Evolutionary conservation across 1,140 invertebrate species (phyloP).

Genomic region (Heliconius himera): DNA sequence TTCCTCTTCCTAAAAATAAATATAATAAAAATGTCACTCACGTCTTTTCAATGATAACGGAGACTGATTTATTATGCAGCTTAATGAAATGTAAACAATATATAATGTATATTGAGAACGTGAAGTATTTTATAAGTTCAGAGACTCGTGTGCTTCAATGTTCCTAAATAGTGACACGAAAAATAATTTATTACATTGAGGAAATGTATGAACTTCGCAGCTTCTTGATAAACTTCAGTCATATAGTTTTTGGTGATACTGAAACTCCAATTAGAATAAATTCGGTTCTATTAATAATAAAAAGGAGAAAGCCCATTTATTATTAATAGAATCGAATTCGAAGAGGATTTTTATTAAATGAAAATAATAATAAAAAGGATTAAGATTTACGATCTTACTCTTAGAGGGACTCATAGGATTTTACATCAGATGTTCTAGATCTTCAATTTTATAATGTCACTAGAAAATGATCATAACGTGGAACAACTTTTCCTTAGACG

Average conservation of each 20-base stretch:
- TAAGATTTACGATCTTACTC: too few relatives aligned
- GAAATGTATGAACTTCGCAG: constrained; percentile 9
- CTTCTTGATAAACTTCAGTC: neutral
- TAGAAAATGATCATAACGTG: too few relatives aligned
- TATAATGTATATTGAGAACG: constrained; percentile 25
- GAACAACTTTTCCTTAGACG: too few relatives aligned
- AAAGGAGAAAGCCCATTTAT: neutral
- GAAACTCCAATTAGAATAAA: too few relatives aligned
- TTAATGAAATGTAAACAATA: constrained; percentile 31
- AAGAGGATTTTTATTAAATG: too few relatives aligned
- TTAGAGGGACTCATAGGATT: too few relatives aligned
- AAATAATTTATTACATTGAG: constrained; percentile 24
- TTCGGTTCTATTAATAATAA: too few relatives aligned
- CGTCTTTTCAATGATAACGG: constrained; percentile 34
- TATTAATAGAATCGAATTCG: neutral
- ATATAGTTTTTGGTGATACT: neutral
- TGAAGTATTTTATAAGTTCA: constrained; percentile 13
- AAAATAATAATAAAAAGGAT: too few relatives aligned
- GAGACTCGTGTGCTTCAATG: constrained; percentile 9
- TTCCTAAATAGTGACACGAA: constrained; percentile 21
- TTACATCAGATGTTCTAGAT: too few relatives aligned
- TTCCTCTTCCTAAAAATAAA: constrained; percentile 36
- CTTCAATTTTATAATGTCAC: too few relatives aligned
- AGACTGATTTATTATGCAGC: constrained; percentile 20
- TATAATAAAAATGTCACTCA: constrained; percentile 26